A percentile compares a stretch with the other conserved stretches of the same genome.
Evolutionary conservation across 2,113 vertebrate genomes (phyloP).

Genomic region (Aspiorhynchus laticeps): DNA sequence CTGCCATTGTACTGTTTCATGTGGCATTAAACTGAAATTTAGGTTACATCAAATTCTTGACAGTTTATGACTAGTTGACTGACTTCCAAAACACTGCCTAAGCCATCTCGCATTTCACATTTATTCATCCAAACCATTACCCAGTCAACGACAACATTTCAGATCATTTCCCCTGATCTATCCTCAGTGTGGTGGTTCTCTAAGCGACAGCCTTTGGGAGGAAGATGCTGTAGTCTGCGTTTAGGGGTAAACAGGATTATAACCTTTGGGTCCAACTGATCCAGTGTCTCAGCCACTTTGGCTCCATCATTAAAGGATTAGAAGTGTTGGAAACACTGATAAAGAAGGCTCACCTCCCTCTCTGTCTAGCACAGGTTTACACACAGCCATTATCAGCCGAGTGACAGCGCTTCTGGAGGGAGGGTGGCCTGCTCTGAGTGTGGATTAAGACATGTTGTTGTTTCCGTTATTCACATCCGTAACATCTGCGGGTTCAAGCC

Average conservation of each 20-base stretch:
- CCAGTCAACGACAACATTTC: not conserved
- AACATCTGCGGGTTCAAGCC: constrained; percentile 11
- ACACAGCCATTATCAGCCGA: constrained; percentile 28
- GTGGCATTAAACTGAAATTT: not conserved
- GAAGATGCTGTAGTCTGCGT: constrained; percentile 25
- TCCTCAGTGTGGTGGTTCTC: not conserved
- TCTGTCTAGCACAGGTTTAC: constrained; percentile 25
- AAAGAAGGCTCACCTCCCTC: constrained; percentile 22
- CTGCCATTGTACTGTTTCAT: not conserved
- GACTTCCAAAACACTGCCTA: not conserved
- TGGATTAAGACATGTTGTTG: constrained; percentile 25
- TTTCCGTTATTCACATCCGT: constrained; percentile 38
- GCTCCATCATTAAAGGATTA: constrained; percentile 56
- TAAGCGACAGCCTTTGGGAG: constrained; percentile 1
- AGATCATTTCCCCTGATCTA: not conserved
- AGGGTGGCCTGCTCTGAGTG: constrained; percentile 12
- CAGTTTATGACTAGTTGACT: not conserved
- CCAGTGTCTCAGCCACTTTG: constrained; percentile 52
- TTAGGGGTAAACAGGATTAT: constrained; percentile 59
- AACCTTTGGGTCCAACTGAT: constrained; percentile 30
- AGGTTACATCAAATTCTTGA: not conserved
- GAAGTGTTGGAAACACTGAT: constrained; percentile 25
- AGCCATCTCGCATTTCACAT: not conserved
- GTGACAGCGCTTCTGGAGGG: constrained; percentile 10
- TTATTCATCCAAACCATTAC: not conserved